phyloP scores from a whole-genome alignment of 2,797 vertebrate species.

The Poeciliopsis gracilis region DNA sequence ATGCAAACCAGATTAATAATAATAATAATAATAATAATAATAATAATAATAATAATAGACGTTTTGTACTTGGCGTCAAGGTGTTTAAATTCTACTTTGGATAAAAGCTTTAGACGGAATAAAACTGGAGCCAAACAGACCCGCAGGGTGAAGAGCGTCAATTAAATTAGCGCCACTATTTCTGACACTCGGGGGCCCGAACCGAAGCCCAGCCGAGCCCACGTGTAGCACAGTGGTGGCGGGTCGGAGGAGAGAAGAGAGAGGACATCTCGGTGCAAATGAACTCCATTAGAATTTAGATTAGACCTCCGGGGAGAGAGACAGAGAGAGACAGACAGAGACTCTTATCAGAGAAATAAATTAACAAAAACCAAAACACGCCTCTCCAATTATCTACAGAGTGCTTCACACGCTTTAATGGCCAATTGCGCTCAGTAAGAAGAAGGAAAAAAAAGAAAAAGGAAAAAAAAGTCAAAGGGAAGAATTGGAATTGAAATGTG shows the following conservation, averaged over 20 bases:
- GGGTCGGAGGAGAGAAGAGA: slow-evolving; percentile 36
- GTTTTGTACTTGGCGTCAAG: too few relatives aligned
- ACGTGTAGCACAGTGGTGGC: slow-evolving; percentile 66
- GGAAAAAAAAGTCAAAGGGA: slow-evolving; percentile 25
- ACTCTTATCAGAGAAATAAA: slow-evolving; percentile 80
- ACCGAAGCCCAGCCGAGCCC: slow-evolving; percentile 21
- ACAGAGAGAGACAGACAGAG: slow-evolving; percentile 69
- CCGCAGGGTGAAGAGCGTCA: slow-evolving; percentile 9
- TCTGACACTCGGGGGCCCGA: slow-evolving; percentile 27
- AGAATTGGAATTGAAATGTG: slow-evolving; percentile 58
- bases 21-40: neutral
- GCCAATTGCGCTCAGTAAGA: slow-evolving; percentile 38
- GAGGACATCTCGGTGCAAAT: slow-evolving; percentile 77
- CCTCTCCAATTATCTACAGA: slow-evolving; percentile 81
- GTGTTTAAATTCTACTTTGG: neutral
- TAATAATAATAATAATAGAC: too few relatives aligned
- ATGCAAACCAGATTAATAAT: neutral
- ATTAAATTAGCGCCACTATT: slow-evolving; percentile 61
- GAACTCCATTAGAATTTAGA: slow-evolving; percentile 84
- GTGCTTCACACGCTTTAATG: slow-evolving; percentile 63
- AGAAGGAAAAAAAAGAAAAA: neutral
- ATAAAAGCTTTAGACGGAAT: too few relatives aligned
- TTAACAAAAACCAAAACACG: slow-evolving; percentile 80
- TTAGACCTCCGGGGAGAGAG: slow-evolving; percentile 79
- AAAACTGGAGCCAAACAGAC: neutral